These are phyloP conservation scores for Eudorcas thomsonii DNA, from an alignment of 2,113 vertebrate genomes.

Conservation along the genomic window DNA sequence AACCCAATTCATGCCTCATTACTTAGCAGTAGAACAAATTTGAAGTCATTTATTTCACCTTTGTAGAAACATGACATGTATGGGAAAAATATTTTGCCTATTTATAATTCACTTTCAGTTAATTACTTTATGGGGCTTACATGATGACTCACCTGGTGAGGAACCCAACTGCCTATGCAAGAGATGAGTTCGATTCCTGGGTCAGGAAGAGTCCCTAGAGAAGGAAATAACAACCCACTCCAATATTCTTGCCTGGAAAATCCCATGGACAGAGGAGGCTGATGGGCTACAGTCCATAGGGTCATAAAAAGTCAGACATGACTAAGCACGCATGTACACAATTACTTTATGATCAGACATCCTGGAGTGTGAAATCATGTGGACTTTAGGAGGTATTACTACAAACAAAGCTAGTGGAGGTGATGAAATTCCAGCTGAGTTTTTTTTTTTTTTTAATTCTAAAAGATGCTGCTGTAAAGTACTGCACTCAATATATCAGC, in stretches of 20 bases:
- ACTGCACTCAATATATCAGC: background rate
- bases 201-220: background rate
- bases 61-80: background rate
- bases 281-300: background rate
- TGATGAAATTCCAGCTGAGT: background rate
- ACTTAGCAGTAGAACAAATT: conserved; percentile 10
- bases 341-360: background rate
- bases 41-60: background rate
- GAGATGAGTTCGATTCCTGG: background rate
- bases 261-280: background rate
- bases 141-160: background rate
- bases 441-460: background rate
- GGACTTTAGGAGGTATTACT: background rate
- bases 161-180: background rate
- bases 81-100: background rate
- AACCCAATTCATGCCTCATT: background rate
- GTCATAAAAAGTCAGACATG: background rate
- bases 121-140: background rate
- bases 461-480: background rate
- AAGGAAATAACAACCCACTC: background rate
- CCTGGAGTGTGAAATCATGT: background rate
- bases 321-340: background rate
- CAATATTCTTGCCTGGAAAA: background rate
- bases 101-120: background rate
- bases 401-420: background rate